Evolutionary conservation across 1,140 invertebrate species (phyloP).

Genomic region (Cepaea nemoralis): DNA sequence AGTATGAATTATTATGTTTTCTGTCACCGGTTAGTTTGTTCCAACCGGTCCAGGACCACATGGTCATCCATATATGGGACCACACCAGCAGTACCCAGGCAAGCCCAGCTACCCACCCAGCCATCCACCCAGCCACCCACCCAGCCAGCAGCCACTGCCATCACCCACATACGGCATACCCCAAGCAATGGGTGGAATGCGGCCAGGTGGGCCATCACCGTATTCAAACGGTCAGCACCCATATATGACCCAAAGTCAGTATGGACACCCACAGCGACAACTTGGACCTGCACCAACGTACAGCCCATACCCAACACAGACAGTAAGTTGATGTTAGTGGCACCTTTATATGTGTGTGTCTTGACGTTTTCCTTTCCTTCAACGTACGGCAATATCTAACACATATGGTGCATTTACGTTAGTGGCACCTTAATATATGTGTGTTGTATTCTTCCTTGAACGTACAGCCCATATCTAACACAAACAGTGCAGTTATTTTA

Average conservation of each 20-base stretch:
- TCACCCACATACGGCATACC: slow-evolving; percentile 66
- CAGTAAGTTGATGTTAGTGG: slow-evolving; percentile 22
- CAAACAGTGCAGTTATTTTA: too few relatives aligned
- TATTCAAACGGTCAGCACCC: slow-evolving; percentile 63
- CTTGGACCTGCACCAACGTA: slow-evolving; percentile 50
- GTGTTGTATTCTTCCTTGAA: too few relatives aligned
- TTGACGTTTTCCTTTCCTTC: too few relatives aligned
- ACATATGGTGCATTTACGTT: too few relatives aligned
- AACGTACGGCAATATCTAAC: too few relatives aligned
- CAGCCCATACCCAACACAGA: slow-evolving; percentile 50
- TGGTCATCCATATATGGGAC: slow-evolving; percentile 49
- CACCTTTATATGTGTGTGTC: too few relatives aligned
- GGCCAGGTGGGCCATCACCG: slow-evolving; percentile 56
- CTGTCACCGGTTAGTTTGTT: slow-evolving; percentile 44
- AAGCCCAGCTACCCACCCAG: slow-evolving; percentile 65
- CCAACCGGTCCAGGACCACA: slow-evolving; percentile 44
- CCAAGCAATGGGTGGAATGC: slow-evolving; percentile 61
- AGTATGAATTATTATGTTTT: slow-evolving; percentile 10
- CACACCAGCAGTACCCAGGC: slow-evolving; percentile 55
- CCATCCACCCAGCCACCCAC: slow-evolving; percentile 63
- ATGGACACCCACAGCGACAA: slow-evolving; percentile 49
- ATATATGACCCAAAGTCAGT: slow-evolving; percentile 61
- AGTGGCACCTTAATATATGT: too few relatives aligned
- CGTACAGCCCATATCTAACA: too few relatives aligned
- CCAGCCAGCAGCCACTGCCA: slow-evolving; percentile 68